phyloP scores from a whole-genome alignment of 2,888 invertebrate genomes.

The Oxystoma pomonae region DNA sequence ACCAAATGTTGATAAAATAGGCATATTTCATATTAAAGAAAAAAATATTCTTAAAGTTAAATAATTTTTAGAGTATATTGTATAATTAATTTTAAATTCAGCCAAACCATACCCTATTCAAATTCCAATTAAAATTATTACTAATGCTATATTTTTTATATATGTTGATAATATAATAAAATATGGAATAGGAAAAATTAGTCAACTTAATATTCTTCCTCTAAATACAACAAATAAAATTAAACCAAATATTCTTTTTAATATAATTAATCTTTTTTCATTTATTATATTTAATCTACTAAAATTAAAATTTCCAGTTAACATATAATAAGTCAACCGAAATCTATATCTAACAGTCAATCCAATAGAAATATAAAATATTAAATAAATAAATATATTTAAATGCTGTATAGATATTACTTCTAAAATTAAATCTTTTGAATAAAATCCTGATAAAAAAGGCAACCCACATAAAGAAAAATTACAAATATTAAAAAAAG shows the following conservation, averaged over 20 bases:
- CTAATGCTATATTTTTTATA: constrained; percentile 54
- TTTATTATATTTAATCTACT: constrained; percentile 49
- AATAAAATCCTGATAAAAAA: constrained; percentile 56
- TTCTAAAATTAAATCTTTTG: constrained; percentile 55
- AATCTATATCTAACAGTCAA: constrained; percentile 28
- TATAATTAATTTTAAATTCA: constrained; percentile 45
- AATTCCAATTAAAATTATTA: constrained; percentile 48
- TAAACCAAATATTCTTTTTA: constrained; percentile 45
- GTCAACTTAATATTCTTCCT: constrained; percentile 54
- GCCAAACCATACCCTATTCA: constrained; percentile 48
- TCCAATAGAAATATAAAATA: constrained; percentile 19
- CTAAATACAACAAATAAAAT: constrained; percentile 52
- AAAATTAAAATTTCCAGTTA: constrained; percentile 52
- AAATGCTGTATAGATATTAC: background rate
- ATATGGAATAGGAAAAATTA: no score
- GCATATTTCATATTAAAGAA: constrained; percentile 54
- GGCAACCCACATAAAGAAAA: constrained; percentile 46
- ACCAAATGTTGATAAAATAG: constrained; percentile 40
- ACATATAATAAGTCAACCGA: constrained; percentile 52
- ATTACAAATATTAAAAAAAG: constrained; percentile 46
- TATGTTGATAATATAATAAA: constrained; percentile 49
- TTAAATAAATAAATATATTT: background rate
- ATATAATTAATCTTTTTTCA: constrained; percentile 51
- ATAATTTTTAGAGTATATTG: constrained; percentile 46
- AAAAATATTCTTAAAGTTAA: constrained; percentile 36